Evolutionary conservation across 35 echinoderm and acorn worm species (phyloP).

Genomic region (Hemicentrotus pulcherrimus): DNA sequence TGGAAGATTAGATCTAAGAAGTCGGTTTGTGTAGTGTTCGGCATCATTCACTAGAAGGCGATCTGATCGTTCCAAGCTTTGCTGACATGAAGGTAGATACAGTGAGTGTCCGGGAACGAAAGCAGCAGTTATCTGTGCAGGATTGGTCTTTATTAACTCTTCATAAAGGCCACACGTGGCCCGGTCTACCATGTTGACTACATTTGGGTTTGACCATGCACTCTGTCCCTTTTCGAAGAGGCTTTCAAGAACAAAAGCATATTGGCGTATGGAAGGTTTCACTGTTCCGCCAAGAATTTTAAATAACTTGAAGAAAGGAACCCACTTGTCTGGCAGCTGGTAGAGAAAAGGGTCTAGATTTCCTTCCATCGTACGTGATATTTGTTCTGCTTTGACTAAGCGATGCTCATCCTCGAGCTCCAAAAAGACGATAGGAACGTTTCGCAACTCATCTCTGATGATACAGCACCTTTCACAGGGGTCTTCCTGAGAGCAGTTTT

Average conservation of each 20-base stretch:
- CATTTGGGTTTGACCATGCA: neutral
- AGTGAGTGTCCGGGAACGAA: neutral
- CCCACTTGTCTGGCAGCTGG: conserved; percentile 30
- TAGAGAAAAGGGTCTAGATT: conserved; percentile 13
- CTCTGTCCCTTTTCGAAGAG: neutral
- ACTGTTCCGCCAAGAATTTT: neutral
- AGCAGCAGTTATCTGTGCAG: neutral
- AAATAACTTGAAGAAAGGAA: conserved; percentile 1
- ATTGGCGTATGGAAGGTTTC: conserved; percentile 19
- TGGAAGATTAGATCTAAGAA: neutral
- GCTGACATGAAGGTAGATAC: neutral
- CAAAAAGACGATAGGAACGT: neutral
- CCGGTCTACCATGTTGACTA: neutral
- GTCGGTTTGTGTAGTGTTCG: neutral
- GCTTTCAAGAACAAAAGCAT: conserved; percentile 14
- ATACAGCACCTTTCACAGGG: neutral
- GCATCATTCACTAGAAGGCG: neutral
- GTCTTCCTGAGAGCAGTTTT: neutral
- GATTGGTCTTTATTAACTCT: neutral
- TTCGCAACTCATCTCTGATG: neutral
- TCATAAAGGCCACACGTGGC: neutral
- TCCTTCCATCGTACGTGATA: neutral
- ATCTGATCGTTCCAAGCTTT: neutral
- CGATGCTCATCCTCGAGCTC: neutral
- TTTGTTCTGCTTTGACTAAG: neutral